A percentile compares a stretch with the other conserved stretches of the same genome.
phyloP scores from a whole-genome alignment of 2,888 invertebrate genomes.

The Syrista parreyssii region DNA sequence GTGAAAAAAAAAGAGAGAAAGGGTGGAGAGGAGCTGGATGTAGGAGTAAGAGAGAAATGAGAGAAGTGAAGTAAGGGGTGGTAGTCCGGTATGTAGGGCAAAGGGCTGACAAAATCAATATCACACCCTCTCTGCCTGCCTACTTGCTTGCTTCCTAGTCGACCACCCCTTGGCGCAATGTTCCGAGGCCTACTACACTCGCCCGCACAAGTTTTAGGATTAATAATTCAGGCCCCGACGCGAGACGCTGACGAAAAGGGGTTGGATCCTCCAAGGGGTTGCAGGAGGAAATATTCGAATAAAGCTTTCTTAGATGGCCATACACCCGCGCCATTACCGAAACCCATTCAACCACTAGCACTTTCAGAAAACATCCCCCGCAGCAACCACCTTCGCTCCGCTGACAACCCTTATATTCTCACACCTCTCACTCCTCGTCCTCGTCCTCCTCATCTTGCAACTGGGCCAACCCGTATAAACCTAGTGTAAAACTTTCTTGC shows the following conservation, averaged over 20 bases:
- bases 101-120: constrained; percentile 45
- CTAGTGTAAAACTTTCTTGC: constrained; percentile 32
- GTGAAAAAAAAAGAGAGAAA: background rate
- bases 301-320: background rate
- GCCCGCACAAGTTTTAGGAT: background rate
- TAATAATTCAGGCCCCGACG: background rate
- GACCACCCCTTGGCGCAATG: background rate
- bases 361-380: background rate
- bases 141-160: background rate
- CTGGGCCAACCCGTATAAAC: constrained; percentile 34
- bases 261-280: background rate
- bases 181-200: constrained; percentile 5
- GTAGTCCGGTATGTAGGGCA: constrained; percentile 40
- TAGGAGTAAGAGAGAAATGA: background rate
- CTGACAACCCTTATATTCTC: background rate
- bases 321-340: background rate
- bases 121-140: constrained; percentile 24
- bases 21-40: background rate
- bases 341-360: background rate
- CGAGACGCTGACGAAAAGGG: background rate
- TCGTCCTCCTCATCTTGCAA: constrained; percentile 19
- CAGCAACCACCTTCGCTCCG: constrained; percentile 16
- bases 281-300: background rate
- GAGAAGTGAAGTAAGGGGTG: constrained; percentile 5
- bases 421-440: constrained; percentile 1